Base-by-base conservation (phyloP, 2,113 vertebrate genomes). In the Alethe diademata region DNA sequence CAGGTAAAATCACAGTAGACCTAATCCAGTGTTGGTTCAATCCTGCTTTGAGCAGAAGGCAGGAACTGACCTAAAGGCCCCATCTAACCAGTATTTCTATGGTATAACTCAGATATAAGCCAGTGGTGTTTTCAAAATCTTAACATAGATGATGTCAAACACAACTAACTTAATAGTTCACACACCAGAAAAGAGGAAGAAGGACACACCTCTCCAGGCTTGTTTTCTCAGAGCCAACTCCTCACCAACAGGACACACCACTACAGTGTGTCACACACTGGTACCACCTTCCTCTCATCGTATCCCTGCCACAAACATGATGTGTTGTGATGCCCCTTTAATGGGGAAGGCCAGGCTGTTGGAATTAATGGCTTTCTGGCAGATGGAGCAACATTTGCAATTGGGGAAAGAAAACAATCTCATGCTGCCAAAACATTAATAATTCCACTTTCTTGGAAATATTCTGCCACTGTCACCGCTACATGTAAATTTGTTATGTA, bases 371-470 rank as follows among this genome's bases (percentile, higher is more conserved):
- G 45, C 45, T 93, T 58, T 53, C 82, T 89, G 92, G 78, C 95
- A 97, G 93, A 96, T 95, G 92, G 93, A 91, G 58, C 4, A 9
- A 80, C 93, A 93, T 95, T 93, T 90, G 90, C 62, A 72, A 65
- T 2, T 36, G 62, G 43, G 80, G 53, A 88, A 88, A 95, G 94
- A 93, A 53, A 6, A 4, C 62, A 88, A 53, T 26, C 84, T 70
- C 15, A 12, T 4, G 24, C 62, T 95, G 95, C 85, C 91, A 94
- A 95, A 80, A 88, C 84, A 78, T 92, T 88, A 94, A 89, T 78
- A 81, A 92, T 86, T 69, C 84, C 1, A 29, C 74, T 90, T 88
- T 92, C 76, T 86, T 61, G 42, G 69, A 87, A 91, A 92, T 82
- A 70, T 57, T 92, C 89, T 76, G 65, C 36, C 33, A n/a, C 69